A percentile compares a stretch with the other conserved stretches of the same genome.
These are phyloP conservation scores for Nomada fucata DNA, from an alignment of 2,888 invertebrate species.

Conservation along the genomic window DNA sequence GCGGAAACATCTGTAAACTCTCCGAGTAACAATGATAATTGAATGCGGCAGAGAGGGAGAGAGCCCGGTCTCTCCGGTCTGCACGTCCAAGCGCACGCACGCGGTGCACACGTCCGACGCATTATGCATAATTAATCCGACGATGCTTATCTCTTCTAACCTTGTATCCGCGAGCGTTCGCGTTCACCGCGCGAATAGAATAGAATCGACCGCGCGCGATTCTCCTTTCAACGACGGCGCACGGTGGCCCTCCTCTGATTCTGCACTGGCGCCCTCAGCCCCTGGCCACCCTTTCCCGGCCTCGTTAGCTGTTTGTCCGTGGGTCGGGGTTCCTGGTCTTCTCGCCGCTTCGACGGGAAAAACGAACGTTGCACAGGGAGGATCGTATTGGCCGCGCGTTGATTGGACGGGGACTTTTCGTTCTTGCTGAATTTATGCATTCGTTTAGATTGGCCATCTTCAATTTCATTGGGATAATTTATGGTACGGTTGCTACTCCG, in stretches of 20 bases:
- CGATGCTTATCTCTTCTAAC: constrained; percentile 74
- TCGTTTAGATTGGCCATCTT: too few relatives aligned
- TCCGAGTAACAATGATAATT: constrained; percentile 76
- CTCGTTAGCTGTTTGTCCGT: neutral
- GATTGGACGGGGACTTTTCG: neutral
- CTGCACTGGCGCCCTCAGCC: neutral
- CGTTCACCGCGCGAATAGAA: constrained; percentile 72
- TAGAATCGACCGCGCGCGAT: constrained; percentile 61
- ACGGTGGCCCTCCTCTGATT: neutral
- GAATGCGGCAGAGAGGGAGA: constrained; percentile 62
- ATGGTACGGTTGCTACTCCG: too few relatives aligned
- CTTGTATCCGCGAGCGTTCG: constrained; percentile 62
- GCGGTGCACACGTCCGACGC: constrained; percentile 62
- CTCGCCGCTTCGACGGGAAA: constrained; percentile 12
- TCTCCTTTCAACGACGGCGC: constrained; percentile 69
- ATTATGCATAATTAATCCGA: constrained; percentile 79
- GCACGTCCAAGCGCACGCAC: constrained; percentile 34
- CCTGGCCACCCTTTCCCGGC: neutral
- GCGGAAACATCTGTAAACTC: constrained; percentile 74
- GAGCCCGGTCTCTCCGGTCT: constrained; percentile 29
- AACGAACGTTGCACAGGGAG: constrained; percentile 14
- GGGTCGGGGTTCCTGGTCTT: neutral
- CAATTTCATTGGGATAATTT: too few relatives aligned
- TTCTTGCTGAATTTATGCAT: neutral
- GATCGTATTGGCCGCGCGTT: neutral